These are phyloP conservation scores for Macrosiphum euphorbiae DNA, from an alignment of 2,888 invertebrate genomes.

Conservation along the genomic window DNA sequence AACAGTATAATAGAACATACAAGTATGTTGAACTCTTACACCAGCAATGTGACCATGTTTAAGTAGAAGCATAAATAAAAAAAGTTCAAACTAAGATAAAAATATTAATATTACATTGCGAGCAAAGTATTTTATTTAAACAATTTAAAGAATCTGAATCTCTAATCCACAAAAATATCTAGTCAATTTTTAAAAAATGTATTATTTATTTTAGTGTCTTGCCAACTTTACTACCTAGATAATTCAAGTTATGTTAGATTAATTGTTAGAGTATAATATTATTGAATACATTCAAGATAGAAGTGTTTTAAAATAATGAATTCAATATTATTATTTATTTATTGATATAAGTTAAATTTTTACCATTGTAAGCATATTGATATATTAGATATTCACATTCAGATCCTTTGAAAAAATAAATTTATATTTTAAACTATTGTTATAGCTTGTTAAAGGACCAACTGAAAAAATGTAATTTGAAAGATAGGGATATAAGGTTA, in stretches of 20 bases:
- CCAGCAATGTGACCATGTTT: not conserved
- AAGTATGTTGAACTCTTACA: not conserved
- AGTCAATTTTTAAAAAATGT: not conserved
- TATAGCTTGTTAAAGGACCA: not conserved
- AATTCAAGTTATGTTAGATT: not conserved
- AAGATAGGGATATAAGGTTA: too few relatives aligned
- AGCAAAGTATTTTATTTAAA: not conserved
- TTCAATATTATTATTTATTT: not conserved
- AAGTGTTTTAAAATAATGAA: not conserved
- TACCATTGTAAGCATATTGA: not conserved
- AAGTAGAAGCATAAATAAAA: not conserved
- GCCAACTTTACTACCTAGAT: not conserved
- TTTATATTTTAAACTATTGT: not conserved
- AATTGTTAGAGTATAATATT: not conserved
- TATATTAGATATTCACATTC: not conserved
- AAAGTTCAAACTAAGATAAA: not conserved
- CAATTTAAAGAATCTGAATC: not conserved
- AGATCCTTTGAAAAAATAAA: not conserved
- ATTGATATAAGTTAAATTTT: not conserved
- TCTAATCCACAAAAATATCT: not conserved
- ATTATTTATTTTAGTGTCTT: not conserved
- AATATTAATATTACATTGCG: not conserved
- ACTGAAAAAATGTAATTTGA: too few relatives aligned
- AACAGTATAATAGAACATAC: not conserved
- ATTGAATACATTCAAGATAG: not conserved